phyloP scores from a whole-genome alignment of 2,797 vertebrate genomes.

The Gambusia yucatana region DNA sequence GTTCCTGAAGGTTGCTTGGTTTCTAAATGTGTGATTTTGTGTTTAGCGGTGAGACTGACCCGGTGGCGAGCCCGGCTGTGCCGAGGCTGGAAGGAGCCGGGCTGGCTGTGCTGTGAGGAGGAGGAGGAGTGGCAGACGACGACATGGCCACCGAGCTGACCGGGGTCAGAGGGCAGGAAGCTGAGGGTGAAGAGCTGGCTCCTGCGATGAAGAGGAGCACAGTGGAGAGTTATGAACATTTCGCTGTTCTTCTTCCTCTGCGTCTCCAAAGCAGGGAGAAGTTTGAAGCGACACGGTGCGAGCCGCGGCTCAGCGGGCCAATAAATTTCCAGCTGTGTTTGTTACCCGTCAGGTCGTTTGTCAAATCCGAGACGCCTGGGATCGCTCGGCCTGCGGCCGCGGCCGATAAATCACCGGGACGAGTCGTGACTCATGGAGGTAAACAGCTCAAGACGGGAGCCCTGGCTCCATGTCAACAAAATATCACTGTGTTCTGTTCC shows the following conservation, averaged over 20 bases:
- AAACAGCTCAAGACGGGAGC: conserved; percentile 61
- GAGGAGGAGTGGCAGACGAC: conserved; percentile 85
- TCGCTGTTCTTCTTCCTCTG: conserved; percentile 25
- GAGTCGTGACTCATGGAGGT: conserved; percentile 51
- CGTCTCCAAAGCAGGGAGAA: conserved; percentile 18
- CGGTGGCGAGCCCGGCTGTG: conserved; percentile 82
- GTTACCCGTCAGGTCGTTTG: conserved; percentile 60
- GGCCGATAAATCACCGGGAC: conserved; percentile 60
- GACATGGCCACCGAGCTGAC: conserved; percentile 83
- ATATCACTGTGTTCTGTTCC: conserved; percentile 59
- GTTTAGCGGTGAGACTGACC: conserved; percentile 76
- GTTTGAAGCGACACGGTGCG: conserved; percentile 21
- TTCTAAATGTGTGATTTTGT: not conserved
- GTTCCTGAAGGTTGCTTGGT: not conserved
- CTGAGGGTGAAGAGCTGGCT: conserved; percentile 83
- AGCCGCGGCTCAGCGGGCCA: conserved; percentile 49
- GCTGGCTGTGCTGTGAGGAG: conserved; percentile 88
- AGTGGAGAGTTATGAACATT: conserved; percentile 23
- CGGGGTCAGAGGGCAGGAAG: conserved; percentile 84
- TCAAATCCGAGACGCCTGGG: conserved; percentile 49
- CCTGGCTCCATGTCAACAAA: conserved; percentile 42
- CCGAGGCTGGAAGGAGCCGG: conserved; percentile 83
- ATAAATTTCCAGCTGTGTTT: conserved; percentile 68
- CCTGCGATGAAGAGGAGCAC: conserved; percentile 66
- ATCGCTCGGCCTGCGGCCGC: conserved; percentile 24